phyloP scores from a whole-genome alignment of 2,797 vertebrate species.

The Tenualosa ilisha region DNA sequence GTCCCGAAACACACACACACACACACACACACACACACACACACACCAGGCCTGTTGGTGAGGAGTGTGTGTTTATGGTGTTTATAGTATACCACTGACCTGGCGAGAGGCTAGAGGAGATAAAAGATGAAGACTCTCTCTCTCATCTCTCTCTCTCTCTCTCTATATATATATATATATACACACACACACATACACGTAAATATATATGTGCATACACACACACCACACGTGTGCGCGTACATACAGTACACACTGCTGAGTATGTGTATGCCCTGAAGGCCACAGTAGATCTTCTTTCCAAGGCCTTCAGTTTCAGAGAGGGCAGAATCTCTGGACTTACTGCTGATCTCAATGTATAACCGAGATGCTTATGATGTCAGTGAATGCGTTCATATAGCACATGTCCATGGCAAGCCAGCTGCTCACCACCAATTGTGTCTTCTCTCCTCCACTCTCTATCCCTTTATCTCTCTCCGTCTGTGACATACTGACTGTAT shows the following conservation, averaged over 20 bases:
- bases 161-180: no score
- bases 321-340: not conserved
- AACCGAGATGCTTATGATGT: not conserved
- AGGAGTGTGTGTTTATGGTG: no score
- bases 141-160: no score
- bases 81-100: no score
- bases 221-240: no score
- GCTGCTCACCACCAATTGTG: not conserved
- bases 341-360: not conserved
- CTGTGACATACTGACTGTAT: not conserved
- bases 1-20: slow-evolving; percentile 23
- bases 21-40: not conserved
- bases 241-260: no score
- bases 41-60: not conserved
- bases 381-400: not conserved
- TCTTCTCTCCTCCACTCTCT: not conserved
- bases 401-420: not conserved
- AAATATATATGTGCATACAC: no score
- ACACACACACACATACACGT: no score
- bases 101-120: no score
- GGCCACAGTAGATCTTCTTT: not conserved
- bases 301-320: not conserved
- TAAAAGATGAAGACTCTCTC: not conserved
- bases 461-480: not conserved
- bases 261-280: no score